Conservation (phyloP, 1,140 invertebrate genomes). For the Brachionus plicatilis region DNA sequence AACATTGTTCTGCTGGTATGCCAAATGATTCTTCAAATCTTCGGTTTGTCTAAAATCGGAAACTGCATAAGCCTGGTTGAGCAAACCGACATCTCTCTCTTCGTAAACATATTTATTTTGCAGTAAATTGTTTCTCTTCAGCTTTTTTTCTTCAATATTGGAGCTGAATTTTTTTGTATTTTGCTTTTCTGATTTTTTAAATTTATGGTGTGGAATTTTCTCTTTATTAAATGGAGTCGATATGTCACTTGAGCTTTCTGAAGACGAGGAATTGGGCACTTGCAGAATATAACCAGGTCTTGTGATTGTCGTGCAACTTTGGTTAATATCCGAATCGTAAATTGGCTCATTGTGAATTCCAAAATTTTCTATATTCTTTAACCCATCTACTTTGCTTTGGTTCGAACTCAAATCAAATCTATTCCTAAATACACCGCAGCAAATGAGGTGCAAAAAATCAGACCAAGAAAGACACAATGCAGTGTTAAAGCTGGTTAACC, state of each 20-base stretch:
- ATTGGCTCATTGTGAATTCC: slow-evolving; percentile 5
- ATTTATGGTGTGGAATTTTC: slow-evolving; percentile 12
- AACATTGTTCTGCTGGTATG: slow-evolving; percentile 15
- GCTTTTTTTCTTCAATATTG: slow-evolving; percentile 6
- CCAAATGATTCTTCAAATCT: not conserved
- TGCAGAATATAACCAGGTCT: slow-evolving; percentile 36
- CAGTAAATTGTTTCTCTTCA: not conserved
- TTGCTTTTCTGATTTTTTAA: not conserved
- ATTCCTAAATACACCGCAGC: not conserved
- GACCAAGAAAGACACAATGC: not conserved
- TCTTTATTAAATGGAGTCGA: slow-evolving; percentile 23
- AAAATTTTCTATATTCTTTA: slow-evolving; percentile 8
- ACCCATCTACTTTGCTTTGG: not conserved
- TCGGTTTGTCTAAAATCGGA: not conserved
- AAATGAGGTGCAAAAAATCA: not conserved
- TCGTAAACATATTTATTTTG: not conserved
- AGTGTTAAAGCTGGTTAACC: not conserved
- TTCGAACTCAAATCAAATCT: not conserved
- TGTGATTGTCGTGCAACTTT: slow-evolving; percentile 32
- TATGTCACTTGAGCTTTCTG: not conserved
- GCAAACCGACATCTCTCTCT: not conserved
- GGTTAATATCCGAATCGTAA: slow-evolving; percentile 9
- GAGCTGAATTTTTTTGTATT: not conserved
- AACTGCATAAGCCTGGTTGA: not conserved
- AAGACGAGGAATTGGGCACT: slow-evolving; percentile 7